Evolutionary conservation across 2,888 invertebrate species (phyloP), one percentile per base, ranked within the genome.

Genomic region (Loripinus fragilis): DNA sequence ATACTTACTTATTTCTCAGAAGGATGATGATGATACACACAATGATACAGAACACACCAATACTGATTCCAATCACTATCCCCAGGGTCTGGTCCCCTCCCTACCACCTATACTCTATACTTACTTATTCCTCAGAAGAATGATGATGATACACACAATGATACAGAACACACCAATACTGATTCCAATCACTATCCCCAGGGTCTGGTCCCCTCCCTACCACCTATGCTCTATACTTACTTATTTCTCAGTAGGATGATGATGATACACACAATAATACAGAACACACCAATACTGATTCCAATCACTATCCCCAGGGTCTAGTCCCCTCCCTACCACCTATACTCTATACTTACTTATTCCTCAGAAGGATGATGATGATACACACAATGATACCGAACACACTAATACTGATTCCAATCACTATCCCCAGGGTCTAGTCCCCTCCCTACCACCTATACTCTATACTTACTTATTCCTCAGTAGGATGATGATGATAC

Each of bases 21-120:
- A 91, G 76, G 33, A 92, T 89, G 76, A 93, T 90, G 38, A 92
- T 68, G 52, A 90, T 86, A 79, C 92, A 92, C 73, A 92, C 89
- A 68, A 92, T 86, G 81, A 93, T 91, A 69, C 92, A 91, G 71
- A 89, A 83, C 10, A 91, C 81, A 17, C 92, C 92, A 33, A 93
- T 92, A 25, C 90, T 86, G 55, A 91, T 87, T 0, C 93, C 93
- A 60, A 93, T 87, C 66, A 93, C 87, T 45, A 93, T 93, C n/a
- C 93, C 92, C 33, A 92, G 80, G 67, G 81, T 83, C 66, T 85
- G 85, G 41, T 85, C 80, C 10, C 76, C 67, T n/a, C n/a, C n/a
- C n/a, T n/a, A n/a, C n/a, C n/a, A n/a, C n/a, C n/a, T n/a, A n/a
- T n/a, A n/a, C 28, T 91, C 78, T n/a, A 10, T 5, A 48, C 48